Base-by-base conservation (phyloP, 1,140 invertebrate genomes). In the Drosophila neocordata region DNA sequence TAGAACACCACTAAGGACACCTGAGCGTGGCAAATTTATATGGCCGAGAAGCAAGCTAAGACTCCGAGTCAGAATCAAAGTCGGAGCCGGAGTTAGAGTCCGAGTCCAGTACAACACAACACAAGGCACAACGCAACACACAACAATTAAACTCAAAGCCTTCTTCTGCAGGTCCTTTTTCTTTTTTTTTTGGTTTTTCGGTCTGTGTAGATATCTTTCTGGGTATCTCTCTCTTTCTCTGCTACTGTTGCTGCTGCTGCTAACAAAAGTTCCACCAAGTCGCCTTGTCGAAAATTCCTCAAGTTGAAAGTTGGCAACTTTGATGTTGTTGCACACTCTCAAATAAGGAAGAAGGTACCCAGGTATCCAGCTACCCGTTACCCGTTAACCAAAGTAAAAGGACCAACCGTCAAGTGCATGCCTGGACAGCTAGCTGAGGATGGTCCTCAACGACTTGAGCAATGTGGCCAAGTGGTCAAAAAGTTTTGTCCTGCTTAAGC, bases 1-100 rank as follows among this genome's bases (percentile, higher is more conserved):
- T 88, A 88, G 84, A 88, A 89, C 76, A 88, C 83, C 83, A 88
- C 83, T 88, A 88, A 88, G 83, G 79, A 88, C 84, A 88, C 83
- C 83, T 88, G 83, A 88, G 83, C 73, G 69, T 77, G 65, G 68
- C 59, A 59, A 59, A 56, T 56, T 56, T 61, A 31, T 41, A 70
- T 64, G 64, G 9, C 57, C 58, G 63, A 74, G 13, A 44, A 13
- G 13, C 15, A 44, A 44, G 13, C 13, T 15, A 20, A 48, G 1
- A 4, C 41, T 9, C 2, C 15, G 18, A 48, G 15, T 9, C 41
- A 15, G 11, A 48, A 1, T 6, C 13, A 13, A 41, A 41, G 41
- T 20, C 41, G 15, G 15, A 48, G 41, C 20, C 41, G 9, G 9
- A 48, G 41, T 48, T 11, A 8, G 41, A 48, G 41, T 44, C 15